Evolutionary conservation across 2,113 vertebrate species (phyloP).

Genomic region (Hystrix brachyura): DNA sequence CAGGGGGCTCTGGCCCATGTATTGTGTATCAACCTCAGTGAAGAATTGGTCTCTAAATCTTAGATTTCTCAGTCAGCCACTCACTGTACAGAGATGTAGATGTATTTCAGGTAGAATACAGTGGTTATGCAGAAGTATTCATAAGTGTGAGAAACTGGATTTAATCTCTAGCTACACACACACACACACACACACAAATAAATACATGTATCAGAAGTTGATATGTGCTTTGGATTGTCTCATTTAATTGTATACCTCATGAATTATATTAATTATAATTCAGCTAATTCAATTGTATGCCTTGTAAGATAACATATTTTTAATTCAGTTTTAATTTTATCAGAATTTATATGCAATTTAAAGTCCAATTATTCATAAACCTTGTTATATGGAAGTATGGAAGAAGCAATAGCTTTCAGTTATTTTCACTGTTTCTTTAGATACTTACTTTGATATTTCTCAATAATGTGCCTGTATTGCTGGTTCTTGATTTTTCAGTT

Average conservation of each 20-base stretch:
- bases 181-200: neutral
- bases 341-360: neutral
- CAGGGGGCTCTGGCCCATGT: neutral
- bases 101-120: neutral
- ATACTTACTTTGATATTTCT: neutral
- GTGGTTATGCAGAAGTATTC: neutral
- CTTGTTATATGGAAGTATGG: neutral
- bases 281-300: neutral
- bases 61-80: neutral
- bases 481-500: neutral
- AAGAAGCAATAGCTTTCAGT: neutral
- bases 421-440: neutral
- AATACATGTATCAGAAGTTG: neutral
- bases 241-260: neutral
- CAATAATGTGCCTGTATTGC: neutral
- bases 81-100: neutral
- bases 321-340: neutral
- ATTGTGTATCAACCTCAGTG: neutral
- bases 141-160: neutral
- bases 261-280: neutral
- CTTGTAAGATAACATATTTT: neutral
- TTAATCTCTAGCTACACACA: neutral
- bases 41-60: neutral
- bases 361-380: neutral
- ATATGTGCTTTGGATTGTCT: neutral